Evolutionary conservation across 2,888 invertebrate species (phyloP).

Genomic region (Cephonodes hylas): DNA sequence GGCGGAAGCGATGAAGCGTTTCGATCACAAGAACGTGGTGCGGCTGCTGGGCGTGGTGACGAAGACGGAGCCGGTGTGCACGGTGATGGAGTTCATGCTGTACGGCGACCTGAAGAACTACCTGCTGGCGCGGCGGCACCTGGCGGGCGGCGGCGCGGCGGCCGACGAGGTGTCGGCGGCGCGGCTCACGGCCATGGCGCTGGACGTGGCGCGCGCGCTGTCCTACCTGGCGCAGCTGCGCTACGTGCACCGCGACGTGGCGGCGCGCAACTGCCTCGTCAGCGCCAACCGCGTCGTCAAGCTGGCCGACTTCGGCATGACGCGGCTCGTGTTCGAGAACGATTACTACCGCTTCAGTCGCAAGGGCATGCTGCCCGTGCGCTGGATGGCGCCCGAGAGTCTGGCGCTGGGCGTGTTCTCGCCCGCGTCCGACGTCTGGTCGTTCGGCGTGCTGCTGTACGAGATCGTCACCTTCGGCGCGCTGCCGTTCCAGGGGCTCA

Average conservation of each 20-base stretch:
- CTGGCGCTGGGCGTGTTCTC: constrained; percentile 91
- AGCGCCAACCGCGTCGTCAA: constrained; percentile 88
- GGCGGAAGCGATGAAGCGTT: constrained; percentile 96
- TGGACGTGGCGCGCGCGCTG: constrained; percentile 92
- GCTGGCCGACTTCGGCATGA: constrained; percentile 95
- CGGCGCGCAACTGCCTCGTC: constrained; percentile 89
- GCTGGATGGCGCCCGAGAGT: constrained; percentile 97
- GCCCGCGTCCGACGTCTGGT: constrained; percentile 94
- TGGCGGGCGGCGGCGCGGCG: constrained; percentile 86
- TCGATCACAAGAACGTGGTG: constrained; percentile 94
- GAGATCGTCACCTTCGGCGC: constrained; percentile 95
- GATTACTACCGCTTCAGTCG: constrained; percentile 95
- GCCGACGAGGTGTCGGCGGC: constrained; percentile 89
- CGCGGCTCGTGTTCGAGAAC: constrained; percentile 91
- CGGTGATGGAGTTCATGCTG: constrained; percentile 96
- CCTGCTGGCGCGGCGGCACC: constrained; percentile 90
- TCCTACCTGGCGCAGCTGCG: constrained; percentile 91
- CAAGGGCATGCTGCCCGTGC: constrained; percentile 92
- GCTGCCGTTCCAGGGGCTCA: constrained; percentile 93
- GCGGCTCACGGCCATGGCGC: constrained; percentile 91
- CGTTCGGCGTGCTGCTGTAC: constrained; percentile 92
- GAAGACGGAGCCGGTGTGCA: constrained; percentile 92
- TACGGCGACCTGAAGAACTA: constrained; percentile 96
- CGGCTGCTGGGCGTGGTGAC: constrained; percentile 92
- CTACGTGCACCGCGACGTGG: constrained; percentile 94